Conservation (phyloP, 1,140 invertebrate genomes). For the Atta texana region DNA sequence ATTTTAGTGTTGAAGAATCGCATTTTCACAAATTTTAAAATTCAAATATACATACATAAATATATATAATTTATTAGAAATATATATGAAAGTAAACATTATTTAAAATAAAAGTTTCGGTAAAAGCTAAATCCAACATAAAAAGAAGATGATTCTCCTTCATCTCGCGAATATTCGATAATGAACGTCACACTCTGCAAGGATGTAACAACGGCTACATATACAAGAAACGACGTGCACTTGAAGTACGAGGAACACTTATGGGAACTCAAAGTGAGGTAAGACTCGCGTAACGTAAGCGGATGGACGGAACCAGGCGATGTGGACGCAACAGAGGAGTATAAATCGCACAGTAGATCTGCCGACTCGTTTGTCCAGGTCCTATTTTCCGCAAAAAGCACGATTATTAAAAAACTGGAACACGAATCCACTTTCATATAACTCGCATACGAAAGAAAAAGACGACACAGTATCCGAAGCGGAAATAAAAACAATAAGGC, state of each 20-base stretch:
- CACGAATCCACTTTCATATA: conserved; percentile 31
- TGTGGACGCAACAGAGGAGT: conserved; percentile 67
- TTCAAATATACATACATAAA: not conserved
- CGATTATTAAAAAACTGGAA: conserved; percentile 77
- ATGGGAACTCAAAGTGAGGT: conserved; percentile 74
- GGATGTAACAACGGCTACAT: not conserved
- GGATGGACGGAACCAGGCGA: conserved; percentile 56
- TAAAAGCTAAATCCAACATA: not conserved
- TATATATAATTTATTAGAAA: not conserved
- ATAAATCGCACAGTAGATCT: conserved; percentile 72
- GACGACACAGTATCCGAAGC: not conserved
- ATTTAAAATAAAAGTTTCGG: not conserved
- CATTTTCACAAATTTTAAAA: not conserved
- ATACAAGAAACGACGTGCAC: conserved; percentile 32
- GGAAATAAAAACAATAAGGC: conserved; percentile 20
- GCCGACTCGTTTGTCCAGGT: conserved; percentile 54
- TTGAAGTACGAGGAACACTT: conserved; percentile 34
- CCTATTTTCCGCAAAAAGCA: conserved; percentile 67
- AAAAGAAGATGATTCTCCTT: not conserved
- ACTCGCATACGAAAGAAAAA: conserved; percentile 25
- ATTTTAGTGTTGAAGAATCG: not conserved
- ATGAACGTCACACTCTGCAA: not conserved
- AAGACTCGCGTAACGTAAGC: conserved; percentile 71
- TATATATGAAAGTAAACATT: not conserved
- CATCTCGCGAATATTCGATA: not conserved